phyloP scores from a whole-genome alignment of 53 echinoderm and acorn worm genomes.

The Mesocentrotus franciscanus region DNA sequence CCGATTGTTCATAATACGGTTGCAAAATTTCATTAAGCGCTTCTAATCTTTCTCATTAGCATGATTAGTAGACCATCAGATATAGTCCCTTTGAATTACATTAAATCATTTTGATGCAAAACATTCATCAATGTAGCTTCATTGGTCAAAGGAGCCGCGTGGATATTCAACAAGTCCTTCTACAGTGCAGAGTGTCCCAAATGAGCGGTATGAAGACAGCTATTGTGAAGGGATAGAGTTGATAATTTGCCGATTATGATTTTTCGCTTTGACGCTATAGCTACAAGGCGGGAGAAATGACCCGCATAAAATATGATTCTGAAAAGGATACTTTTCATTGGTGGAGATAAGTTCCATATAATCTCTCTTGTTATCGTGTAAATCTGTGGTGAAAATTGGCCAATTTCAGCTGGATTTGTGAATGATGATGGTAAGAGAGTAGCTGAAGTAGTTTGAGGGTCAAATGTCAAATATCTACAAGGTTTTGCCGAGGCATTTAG shows the following conservation, averaged over 20 bases:
- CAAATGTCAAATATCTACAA: neutral
- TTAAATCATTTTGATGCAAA: neutral
- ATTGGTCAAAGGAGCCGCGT: constrained; percentile 27
- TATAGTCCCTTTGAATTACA: neutral
- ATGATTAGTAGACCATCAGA: neutral
- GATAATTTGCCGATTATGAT: constrained; percentile 44
- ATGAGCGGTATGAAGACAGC: neutral
- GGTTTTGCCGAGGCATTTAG: too few species aligned
- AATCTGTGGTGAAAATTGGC: neutral
- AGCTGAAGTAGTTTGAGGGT: neutral
- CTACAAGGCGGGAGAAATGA: neutral
- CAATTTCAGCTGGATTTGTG: neutral
- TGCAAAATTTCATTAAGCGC: neutral
- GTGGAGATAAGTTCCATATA: neutral
- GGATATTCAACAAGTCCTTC: constrained; percentile 13
- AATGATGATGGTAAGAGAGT: neutral
- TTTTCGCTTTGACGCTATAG: neutral
- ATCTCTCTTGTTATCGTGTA: neutral
- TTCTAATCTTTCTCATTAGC: constrained; percentile 14
- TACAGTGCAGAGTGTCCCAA: neutral
- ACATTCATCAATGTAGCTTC: constrained; percentile 10
- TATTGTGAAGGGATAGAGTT: neutral
- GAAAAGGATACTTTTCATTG: neutral
- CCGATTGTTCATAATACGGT: neutral
- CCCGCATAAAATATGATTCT: neutral